Conservation (phyloP, 2,888 invertebrate species). For the Trypoxylon attenuatum region DNA sequence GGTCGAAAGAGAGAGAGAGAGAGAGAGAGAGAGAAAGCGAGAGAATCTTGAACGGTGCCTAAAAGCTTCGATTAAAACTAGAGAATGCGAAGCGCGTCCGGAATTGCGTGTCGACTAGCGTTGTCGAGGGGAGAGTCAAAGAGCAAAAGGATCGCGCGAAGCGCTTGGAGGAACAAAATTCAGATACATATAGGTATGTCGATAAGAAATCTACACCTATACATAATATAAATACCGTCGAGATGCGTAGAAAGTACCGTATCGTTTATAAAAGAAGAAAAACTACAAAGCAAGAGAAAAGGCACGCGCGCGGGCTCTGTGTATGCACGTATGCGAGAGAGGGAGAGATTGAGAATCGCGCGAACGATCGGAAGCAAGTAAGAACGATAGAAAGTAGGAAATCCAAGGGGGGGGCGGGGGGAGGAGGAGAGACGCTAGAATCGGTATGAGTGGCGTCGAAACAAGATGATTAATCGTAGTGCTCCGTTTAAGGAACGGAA, state of each 20-base stretch:
- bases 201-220: slow-evolving; percentile 47
- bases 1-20: not conserved
- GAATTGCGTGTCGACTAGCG: slow-evolving; percentile 52
- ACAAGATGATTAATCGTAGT: not conserved
- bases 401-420: too few relatives aligned
- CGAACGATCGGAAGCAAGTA: too few relatives aligned
- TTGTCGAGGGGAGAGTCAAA: slow-evolving; percentile 1
- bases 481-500: too few relatives aligned
- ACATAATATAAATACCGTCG: slow-evolving; percentile 49
- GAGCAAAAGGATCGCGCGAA: not conserved
- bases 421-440: too few relatives aligned
- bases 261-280: slow-evolving; percentile 20
- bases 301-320: too few relatives aligned
- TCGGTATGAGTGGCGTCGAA: too few relatives aligned
- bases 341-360: too few relatives aligned
- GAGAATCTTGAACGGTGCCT: slow-evolving; percentile 53
- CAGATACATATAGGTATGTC: slow-evolving; percentile 41
- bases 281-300: too few relatives aligned
- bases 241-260: slow-evolving; percentile 52
- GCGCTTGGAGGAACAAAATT: slow-evolving; percentile 49
- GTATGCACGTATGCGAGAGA: too few relatives aligned
- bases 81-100: slow-evolving; percentile 40
- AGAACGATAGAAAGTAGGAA: too few relatives aligned
- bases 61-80: slow-evolving; percentile 48
- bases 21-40: not conserved